Evolutionary conservation across 1,140 invertebrate species (phyloP), one percentile per base, ranked within the genome.

Genomic region (fruit fly (Drosophila melanogaster)): DNA sequence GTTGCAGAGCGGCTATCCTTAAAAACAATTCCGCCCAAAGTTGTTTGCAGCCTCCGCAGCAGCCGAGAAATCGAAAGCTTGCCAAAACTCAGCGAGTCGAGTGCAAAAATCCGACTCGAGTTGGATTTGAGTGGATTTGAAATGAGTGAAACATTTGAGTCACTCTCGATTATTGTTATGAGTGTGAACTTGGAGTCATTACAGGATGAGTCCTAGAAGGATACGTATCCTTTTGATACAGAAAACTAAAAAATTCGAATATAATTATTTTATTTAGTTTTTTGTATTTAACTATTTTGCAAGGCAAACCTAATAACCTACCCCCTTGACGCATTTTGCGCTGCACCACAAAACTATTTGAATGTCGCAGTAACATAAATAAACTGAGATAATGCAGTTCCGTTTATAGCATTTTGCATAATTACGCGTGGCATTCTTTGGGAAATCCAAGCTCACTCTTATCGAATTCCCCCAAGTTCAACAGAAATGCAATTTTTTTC

Each of bases 21-120:
- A 84, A 87, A 79, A 87, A 87, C 84, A 87, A 61, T 58, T 60
- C 65, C 71, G 59, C 60, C 74, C 59, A 89, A 70, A 70, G 71
- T 59, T 37, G 58, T 74, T 67, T 83, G 79, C 83, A 83, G 83
- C 83, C 76, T 86, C 81, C 78, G 51, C 66, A 75, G 71, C 60
- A 44, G 55, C 41, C 47, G 62, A 57, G n/a, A 17, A 44, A 49
- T 6, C 19, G 26, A 38, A 76, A 86, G 83, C 67, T 84, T 57
- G 41, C 81, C 15, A 59, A 59, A 33, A 70, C 33, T 56, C 53
- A 50, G 55, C 65, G 47, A 49, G 44, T 70, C 38, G 77, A 79
- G 77, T 75, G 71, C 58, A 76, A 80, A 67, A 50, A 44, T 69
- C n/a, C 26, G 43, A 19, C 43, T 38, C 17, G 15, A 17, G 10